Evolutionary conservation across 2,888 invertebrate genomes (phyloP).

Genomic region (Dromius quadrimaculatus): DNA sequence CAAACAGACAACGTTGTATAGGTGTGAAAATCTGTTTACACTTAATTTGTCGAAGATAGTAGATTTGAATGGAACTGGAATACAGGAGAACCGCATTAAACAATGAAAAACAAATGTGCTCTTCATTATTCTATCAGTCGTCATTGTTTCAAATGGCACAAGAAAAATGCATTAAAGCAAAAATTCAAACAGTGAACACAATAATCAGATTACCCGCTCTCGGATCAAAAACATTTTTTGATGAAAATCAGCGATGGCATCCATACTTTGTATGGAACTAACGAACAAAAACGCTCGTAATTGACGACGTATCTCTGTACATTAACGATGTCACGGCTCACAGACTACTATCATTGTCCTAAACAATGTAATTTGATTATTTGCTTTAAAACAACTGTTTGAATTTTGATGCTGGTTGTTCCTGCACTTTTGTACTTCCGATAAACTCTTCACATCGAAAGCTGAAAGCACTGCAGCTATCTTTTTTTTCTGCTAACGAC

Average conservation of each 20-base stretch:
- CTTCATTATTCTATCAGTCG: conserved; percentile 24
- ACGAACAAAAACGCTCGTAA: conserved; percentile 25
- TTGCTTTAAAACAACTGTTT: conserved; percentile 21
- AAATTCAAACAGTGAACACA: conserved; percentile 21
- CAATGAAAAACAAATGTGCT: conserved; percentile 29
- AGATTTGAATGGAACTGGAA: conserved; percentile 6
- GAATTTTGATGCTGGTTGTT: conserved; percentile 15
- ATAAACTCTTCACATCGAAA: background rate
- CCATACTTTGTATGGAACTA: conserved; percentile 5
- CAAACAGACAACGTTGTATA: background rate
- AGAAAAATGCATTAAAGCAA: conserved; percentile 38
- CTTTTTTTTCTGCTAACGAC: conserved; percentile 2
- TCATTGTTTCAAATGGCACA: conserved; percentile 18
- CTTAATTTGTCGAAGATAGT: conserved; percentile 23
- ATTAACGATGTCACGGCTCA: conserved; percentile 13
- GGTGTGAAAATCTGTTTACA: conserved; percentile 33
- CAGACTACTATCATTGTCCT: conserved; percentile 11
- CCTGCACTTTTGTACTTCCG: conserved; percentile 1
- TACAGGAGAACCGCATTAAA: conserved; percentile 33
- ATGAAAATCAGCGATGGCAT: conserved; percentile 19
- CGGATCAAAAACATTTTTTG: conserved; percentile 22
- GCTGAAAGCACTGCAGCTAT: background rate
- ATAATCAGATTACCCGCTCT: conserved; percentile 30
- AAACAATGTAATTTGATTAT: conserved; percentile 33
- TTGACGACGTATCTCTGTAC: conserved; percentile 16